phyloP scores from a whole-genome alignment of 2,888 invertebrate genomes.

The Sminthurides aquaticus region DNA sequence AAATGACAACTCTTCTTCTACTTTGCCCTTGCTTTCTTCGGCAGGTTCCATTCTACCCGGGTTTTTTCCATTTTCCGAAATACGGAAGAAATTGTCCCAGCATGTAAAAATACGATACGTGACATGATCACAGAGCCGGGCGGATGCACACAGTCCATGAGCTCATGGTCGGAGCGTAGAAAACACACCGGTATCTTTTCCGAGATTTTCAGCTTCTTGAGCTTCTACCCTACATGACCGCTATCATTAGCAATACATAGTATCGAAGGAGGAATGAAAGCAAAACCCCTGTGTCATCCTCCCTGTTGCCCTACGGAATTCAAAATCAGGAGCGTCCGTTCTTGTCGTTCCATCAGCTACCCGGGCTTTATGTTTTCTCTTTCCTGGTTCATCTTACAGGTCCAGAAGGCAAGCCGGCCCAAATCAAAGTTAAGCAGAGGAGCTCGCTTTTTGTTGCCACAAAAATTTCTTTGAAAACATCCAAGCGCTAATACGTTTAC shows the following conservation, averaged over 20 bases:
- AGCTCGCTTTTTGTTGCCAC: too few species aligned
- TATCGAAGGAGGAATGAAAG: background rate
- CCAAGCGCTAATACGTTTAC: background rate
- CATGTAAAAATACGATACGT: background rate
- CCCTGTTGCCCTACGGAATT: background rate
- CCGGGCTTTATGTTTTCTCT: too few species aligned
- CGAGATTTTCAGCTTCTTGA: too few species aligned
- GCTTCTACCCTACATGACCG: too few species aligned
- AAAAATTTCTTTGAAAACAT: background rate
- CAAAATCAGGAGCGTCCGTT: background rate
- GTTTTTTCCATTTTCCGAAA: too few species aligned
- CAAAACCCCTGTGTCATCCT: background rate
- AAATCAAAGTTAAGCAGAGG: too few species aligned
- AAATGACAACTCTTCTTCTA: slow-evolving; percentile 1
- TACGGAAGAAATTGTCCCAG: background rate
- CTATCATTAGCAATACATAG: slow-evolving; percentile 6
- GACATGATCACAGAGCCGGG: background rate
- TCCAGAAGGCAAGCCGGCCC: too few species aligned
- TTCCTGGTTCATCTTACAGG: too few species aligned
- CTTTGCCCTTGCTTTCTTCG: background rate
- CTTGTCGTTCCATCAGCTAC: too few species aligned
- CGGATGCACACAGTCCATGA: too few species aligned
- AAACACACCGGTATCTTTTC: too few species aligned
- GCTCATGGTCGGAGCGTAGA: too few species aligned
- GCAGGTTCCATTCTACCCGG: background rate